Conservation (phyloP, 2,888 invertebrate species). For the Noctua comes region DNA sequence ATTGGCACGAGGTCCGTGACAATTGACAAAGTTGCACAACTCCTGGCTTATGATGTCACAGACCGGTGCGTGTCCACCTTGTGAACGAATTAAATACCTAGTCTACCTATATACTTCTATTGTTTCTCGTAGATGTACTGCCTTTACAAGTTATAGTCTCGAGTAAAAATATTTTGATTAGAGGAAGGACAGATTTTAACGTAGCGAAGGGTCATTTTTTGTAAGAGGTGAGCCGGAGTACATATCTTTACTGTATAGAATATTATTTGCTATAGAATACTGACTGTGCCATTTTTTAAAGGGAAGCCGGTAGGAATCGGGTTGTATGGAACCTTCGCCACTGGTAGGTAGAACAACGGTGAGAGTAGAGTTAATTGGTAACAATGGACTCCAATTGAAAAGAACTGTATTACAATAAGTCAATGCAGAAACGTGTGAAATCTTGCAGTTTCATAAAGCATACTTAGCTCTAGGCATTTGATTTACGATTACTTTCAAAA, state of each 20-base stretch:
- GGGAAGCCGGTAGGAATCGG: no score
- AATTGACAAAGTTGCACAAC: slow-evolving; percentile 48
- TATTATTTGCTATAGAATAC: no score
- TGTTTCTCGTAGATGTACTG: slow-evolving; percentile 51
- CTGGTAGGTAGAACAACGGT: neutral
- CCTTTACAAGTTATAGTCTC: slow-evolving; percentile 15
- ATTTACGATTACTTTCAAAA: neutral
- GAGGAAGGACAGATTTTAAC: slow-evolving; percentile 2
- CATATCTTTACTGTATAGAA: no score
- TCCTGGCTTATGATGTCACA: slow-evolving; percentile 20
- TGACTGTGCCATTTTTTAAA: no score
- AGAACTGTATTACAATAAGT: neutral
- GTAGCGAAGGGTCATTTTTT: neutral
- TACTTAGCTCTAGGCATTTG: neutral
- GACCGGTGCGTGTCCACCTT: slow-evolving; percentile 18
- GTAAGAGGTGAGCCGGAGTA: no score
- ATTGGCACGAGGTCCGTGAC: slow-evolving; percentile 32
- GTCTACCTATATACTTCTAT: slow-evolving; percentile 15
- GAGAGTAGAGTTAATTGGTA: no score
- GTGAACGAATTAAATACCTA: slow-evolving; percentile 10
- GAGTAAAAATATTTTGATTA: slow-evolving; percentile 48
- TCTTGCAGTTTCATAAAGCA: neutral
- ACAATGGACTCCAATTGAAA: neutral
- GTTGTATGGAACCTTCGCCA: no score
- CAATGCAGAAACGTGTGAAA: neutral